phyloP scores from a whole-genome alignment of 2,797 vertebrate species.

The Chaunax sp. region DNA sequence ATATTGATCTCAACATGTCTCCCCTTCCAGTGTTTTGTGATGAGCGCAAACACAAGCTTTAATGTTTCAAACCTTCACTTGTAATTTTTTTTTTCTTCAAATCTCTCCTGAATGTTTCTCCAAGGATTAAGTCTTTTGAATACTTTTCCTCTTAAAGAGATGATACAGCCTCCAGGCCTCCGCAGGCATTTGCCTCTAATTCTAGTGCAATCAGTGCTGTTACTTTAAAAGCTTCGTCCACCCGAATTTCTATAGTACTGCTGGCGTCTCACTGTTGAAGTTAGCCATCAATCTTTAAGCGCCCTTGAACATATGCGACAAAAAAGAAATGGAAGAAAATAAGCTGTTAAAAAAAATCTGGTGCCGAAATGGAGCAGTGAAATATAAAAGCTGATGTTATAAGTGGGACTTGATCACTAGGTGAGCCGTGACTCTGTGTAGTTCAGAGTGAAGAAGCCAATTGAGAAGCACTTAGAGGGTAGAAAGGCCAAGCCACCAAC shows the following conservation, averaged over 20 bases:
- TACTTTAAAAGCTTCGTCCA: slow-evolving; percentile 42
- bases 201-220: slow-evolving; percentile 40
- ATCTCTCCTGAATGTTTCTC: slow-evolving; percentile 46
- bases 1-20: no score
- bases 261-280: slow-evolving; percentile 18
- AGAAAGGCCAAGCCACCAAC: no score
- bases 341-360: slow-evolving; percentile 17
- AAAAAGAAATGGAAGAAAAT: slow-evolving; percentile 20
- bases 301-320: slow-evolving; percentile 17
- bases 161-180: slow-evolving; percentile 50
- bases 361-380: slow-evolving; percentile 13
- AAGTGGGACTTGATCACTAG: slow-evolving; percentile 35
- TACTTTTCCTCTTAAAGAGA: slow-evolving; percentile 41
- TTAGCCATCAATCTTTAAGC: slow-evolving; percentile 25
- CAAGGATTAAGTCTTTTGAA: slow-evolving; percentile 56
- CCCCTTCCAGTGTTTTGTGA: no score
- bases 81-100: slow-evolving; percentile 17
- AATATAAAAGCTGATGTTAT: slow-evolving; percentile 20
- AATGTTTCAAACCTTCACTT: slow-evolving; percentile 26
- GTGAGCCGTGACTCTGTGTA: slow-evolving; percentile 14
- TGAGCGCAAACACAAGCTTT: no score
- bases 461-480: no score
- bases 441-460: no score
- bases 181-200: slow-evolving; percentile 41
- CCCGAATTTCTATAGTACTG: slow-evolving; percentile 41